Evolutionary conservation across 2,888 invertebrate species (phyloP).

Genomic region (Coelinius sp.): DNA sequence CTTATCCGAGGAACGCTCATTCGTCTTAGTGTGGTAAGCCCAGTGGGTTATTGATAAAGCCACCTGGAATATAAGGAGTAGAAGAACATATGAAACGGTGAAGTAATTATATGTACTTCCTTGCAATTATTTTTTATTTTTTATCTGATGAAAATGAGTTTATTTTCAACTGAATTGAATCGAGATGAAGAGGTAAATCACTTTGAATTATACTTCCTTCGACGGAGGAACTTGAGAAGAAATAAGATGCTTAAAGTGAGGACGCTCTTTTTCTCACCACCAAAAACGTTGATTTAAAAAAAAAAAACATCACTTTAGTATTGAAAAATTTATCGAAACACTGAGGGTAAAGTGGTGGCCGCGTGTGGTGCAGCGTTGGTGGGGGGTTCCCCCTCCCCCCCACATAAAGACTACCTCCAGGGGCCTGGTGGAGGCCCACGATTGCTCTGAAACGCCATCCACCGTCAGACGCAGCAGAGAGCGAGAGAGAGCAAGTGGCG

Average conservation of each 20-base stretch:
- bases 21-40: too few relatives aligned
- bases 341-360: slow-evolving; percentile 47
- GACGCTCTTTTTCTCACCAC: slow-evolving; percentile 33
- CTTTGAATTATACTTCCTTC: too few relatives aligned
- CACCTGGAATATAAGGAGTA: too few relatives aligned
- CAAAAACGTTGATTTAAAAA: slow-evolving; percentile 47
- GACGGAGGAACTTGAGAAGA: too few relatives aligned
- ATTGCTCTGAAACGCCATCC: slow-evolving; percentile 58
- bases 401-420: slow-evolving; percentile 57
- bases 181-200: too few relatives aligned
- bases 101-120: not conserved
- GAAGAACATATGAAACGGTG: too few relatives aligned
- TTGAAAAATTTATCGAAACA: slow-evolving; percentile 2
- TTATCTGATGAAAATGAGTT: too few relatives aligned
- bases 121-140: not conserved
- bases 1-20: too few relatives aligned
- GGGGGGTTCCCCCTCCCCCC: slow-evolving; percentile 58
- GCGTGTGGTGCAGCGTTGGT: slow-evolving; percentile 46
- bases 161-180: too few relatives aligned
- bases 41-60: too few relatives aligned
- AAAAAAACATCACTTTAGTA: not conserved
- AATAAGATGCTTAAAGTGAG: not conserved
- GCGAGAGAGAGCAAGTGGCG: slow-evolving; percentile 35
- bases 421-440: slow-evolving; percentile 64
- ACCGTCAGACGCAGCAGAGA: slow-evolving; percentile 50